Evolutionary conservation across 2,888 invertebrate species (phyloP).

Genomic region (Anaspis maculata): DNA sequence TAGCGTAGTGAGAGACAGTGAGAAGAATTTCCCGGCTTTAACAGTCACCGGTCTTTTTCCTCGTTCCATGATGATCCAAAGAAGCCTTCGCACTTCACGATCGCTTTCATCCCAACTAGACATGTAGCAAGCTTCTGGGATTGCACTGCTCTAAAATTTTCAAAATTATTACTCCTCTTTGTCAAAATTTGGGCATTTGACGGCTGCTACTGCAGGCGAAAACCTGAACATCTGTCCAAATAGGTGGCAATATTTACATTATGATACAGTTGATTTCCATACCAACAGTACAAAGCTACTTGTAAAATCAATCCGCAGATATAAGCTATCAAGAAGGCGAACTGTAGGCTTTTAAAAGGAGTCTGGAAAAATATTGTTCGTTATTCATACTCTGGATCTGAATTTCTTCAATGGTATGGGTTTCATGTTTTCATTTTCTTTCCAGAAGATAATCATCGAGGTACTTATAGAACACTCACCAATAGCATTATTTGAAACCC

Average conservation of each 20-base stretch:
- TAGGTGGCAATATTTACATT: slow-evolving; percentile 6
- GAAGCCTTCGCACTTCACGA: slow-evolving; percentile 34
- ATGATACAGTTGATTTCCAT: slow-evolving; percentile 13
- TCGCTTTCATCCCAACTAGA: slow-evolving; percentile 37
- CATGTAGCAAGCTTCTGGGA: slow-evolving; percentile 39
- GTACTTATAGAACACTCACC: too few species aligned
- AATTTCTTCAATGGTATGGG: too few species aligned
- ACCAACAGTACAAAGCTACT: slow-evolving; percentile 13
- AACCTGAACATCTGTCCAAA: background rate
- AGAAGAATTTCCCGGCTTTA: slow-evolving; percentile 41
- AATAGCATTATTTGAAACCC: slow-evolving; percentile 12
- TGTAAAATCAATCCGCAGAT: slow-evolving; percentile 13
- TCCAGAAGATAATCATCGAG: too few species aligned
- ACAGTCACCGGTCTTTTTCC: slow-evolving; percentile 43
- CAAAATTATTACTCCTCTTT: too few species aligned
- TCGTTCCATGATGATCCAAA: slow-evolving; percentile 42
- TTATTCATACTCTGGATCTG: too few species aligned
- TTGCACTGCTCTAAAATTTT: slow-evolving; percentile 37
- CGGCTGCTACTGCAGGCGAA: too few species aligned
- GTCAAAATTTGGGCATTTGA: too few species aligned
- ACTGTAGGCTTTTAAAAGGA: slow-evolving; percentile 6
- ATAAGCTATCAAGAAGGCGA: slow-evolving; percentile 9
- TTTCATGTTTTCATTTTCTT: too few species aligned
- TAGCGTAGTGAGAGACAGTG: slow-evolving; percentile 44
- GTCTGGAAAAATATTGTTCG: slow-evolving; percentile 5